Base-by-base conservation (phyloP, 37 sponge, comb jelly and placozoan genomes). In the Bolinopsis microptera region DNA sequence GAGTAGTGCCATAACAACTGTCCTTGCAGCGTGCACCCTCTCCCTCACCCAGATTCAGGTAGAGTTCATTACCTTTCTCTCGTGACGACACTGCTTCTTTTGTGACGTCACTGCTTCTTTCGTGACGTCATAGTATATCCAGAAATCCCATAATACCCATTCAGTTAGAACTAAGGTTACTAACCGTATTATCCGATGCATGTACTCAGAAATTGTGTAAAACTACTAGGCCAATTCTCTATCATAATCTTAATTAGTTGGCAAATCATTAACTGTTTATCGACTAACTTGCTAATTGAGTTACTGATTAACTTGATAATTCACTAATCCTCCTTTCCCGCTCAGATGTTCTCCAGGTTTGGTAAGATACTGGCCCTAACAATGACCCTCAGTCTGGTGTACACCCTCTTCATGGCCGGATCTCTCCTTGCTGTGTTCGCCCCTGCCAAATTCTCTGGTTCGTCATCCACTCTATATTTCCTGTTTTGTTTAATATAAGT, bases 1-100 rank as follows among this genome's bases (percentile, higher is more conserved):
- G 94, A 96, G 97, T 48, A 96, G 96, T 23, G 96, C 97, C 61
- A 34, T 95, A 25, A 97, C 97, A 0, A 97, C 97, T 75, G 76
- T 97, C 26, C 74, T 95, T 0, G 97, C 97, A 69, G 94, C 95
- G 16, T 35, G 95, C 24, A 96, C 97, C 25, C 95, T 97, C 22
- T 95, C 95, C 33, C 77, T 83, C 37, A 92, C 96, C 26, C 41
- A 61, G 67, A 67, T 67, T 31, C 68, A 61, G 92, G 69, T 67
- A 82, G 24, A 13, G 25, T n/a, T n/a, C n/a, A n/a, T 68, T 22
- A 22, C 22, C 69, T 22, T 68, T 18, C 69, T 22, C 18, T 68
- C 69, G 69, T 22, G 18, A 26, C 32, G 32, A 21, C 8, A 32
- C 32, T 74, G 76, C 8, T 74, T 16, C 30, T 74, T 9, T 31